Base-by-base conservation (phyloP, 2,888 invertebrate genomes). In the Ectemnius lituratus region DNA sequence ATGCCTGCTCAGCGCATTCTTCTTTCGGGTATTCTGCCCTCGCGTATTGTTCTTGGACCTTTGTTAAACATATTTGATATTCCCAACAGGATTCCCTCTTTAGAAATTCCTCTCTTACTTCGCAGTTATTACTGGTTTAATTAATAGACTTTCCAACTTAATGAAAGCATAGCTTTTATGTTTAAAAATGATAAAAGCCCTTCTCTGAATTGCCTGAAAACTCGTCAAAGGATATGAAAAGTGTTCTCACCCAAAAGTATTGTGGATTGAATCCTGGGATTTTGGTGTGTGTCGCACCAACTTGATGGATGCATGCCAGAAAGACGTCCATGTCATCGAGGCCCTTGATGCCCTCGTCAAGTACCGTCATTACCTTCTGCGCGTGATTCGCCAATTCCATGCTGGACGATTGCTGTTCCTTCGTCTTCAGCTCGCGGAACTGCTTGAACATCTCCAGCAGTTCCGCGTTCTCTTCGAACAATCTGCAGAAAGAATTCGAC, bases 281-380 rank as follows among this genome's bases (percentile, higher is more conserved):
- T 91, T 95, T 94, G 77, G 94, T 93, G 91, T 97, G 97, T 68
- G 95, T 94, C 65, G 95, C 95, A 3, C 97, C 97, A 63, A 97
- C 95, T 91, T 96, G 95, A 87, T 96, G 94, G 70, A 97, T 93
- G 88, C 95, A 96, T 85, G 95, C 94, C 90, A 96, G 94, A 92
- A 97, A 97, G 87, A 94, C 94, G 91, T 97, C 97, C 91, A 96
- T 92, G 89, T 97, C 95, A 87, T 97, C 97, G 73, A 97, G 92
- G 27, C 95, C 95, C 88, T 95, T 95, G 91, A 98, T 97, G 75
- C 97, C 96, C 88, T 97, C 97, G 89, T 97, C 97, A 75, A 98
- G 91, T 0, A 97, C 96, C 85, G 94, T 94, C 97, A 97, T 97
- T 37, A 98, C 97, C 85, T 95, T 95, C 87, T 94, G 95, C 64